phyloP scores from a whole-genome alignment of 2,888 invertebrate genomes.

The Hypselothyrea guttata region DNA sequence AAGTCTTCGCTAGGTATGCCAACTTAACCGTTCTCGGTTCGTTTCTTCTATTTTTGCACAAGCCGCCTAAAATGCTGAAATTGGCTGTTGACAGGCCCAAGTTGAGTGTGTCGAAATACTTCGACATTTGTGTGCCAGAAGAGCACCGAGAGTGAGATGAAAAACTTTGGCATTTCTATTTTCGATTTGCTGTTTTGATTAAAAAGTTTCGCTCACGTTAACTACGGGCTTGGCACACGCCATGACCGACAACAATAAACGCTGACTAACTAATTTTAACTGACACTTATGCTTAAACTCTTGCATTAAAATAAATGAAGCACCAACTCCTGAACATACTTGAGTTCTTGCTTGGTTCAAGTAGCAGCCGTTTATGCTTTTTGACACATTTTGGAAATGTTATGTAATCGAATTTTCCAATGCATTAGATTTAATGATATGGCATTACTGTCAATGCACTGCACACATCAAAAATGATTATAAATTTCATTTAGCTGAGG shows the following conservation, averaged over 20 bases:
- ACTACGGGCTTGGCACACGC: slow-evolving; percentile 30
- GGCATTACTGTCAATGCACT: slow-evolving; percentile 22
- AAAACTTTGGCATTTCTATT: slow-evolving; percentile 67
- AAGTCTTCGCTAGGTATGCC: slow-evolving; percentile 6
- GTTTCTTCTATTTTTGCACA: slow-evolving; percentile 17
- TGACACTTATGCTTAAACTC: not conserved
- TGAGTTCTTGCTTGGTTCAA: not conserved
- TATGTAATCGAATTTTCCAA: slow-evolving; percentile 69
- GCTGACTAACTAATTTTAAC: slow-evolving; percentile 37
- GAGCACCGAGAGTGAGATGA: slow-evolving; percentile 41
- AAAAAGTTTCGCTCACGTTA: slow-evolving; percentile 62
- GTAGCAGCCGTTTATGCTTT: slow-evolving; percentile 41
- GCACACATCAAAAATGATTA: slow-evolving; percentile 24
- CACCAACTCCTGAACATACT: not conserved
- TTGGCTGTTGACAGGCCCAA: slow-evolving; percentile 74
- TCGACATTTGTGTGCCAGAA: slow-evolving; percentile 54
- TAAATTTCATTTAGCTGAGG: slow-evolving; percentile 7
- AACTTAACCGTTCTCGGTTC: not conserved
- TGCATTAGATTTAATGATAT: slow-evolving; percentile 64
- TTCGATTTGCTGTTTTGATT: slow-evolving; percentile 67
- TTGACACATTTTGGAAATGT: slow-evolving; percentile 46
- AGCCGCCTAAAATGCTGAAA: slow-evolving; percentile 50
- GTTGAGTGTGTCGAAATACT: slow-evolving; percentile 70
- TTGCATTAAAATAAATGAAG: not conserved
- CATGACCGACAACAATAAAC: slow-evolving; percentile 9